Evolutionary conservation across 2,888 invertebrate genomes (phyloP).

Genomic region (Latrodectus elegans): DNA sequence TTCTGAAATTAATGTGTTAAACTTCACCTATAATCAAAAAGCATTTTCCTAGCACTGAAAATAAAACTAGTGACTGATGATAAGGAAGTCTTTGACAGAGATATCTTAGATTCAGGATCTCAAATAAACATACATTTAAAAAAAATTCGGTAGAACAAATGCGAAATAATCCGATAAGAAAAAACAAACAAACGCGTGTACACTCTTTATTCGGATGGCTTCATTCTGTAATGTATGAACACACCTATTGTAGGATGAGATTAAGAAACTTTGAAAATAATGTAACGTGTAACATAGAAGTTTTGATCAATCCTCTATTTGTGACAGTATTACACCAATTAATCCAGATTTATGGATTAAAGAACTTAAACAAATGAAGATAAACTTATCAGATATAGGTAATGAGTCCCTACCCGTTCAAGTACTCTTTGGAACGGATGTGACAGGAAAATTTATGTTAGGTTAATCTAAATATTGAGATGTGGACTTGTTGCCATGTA

Average conservation of each 20-base stretch:
- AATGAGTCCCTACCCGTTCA: background rate
- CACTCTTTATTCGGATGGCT: no score
- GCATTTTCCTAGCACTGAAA: background rate
- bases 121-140: background rate
- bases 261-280: background rate
- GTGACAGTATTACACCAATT: conserved; percentile 5
- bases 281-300: conserved; percentile 6
- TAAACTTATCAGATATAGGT: background rate
- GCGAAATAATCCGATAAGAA: background rate
- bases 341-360: background rate
- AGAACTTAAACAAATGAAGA: background rate
- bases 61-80: background rate
- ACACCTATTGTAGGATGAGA: background rate
- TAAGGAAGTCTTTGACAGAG: background rate
- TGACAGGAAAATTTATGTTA: background rate
- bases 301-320: background rate
- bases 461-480: background rate
- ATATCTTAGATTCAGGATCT: background rate
- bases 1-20: conserved; percentile 13
- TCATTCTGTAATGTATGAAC: background rate
- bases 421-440: background rate
- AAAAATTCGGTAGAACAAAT: background rate
- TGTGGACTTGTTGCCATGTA: background rate
- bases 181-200: background rate
- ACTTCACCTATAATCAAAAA: background rate